Evolutionary conservation across 2,113 vertebrate genomes (phyloP), one percentile per base, ranked within the genome.

Genomic region (Turnix velox): DNA sequence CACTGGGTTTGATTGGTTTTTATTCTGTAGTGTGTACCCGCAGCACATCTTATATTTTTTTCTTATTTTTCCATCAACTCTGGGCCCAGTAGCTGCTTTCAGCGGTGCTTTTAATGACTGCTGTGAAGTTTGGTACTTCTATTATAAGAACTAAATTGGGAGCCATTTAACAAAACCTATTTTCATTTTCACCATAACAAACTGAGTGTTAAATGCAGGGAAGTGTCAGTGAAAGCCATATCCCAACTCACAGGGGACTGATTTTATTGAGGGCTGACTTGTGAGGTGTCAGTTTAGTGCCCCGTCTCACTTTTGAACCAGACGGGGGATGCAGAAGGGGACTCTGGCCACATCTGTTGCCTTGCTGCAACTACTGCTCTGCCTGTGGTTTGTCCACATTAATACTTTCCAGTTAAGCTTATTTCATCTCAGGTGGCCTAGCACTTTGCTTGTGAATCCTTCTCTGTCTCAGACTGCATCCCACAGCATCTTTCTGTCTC

Each of bases 261-360:
- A n/a, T 59, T 79, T 74, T 25, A 49, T n/a, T 74, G 65, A 76
- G 8, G 61, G 22, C 49, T 65, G 51, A 14, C 74, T 68, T 61
- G 27, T 10, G 33, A 79, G 18, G 27, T 79, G 66, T 12, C 57
- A 15, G 28, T 35, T 87, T 27, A 28, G 42, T 31, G 62, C 9
- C 62, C 27, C 14, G 2, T 51, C 51, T 92, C 43, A 14, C 27
- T 69, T 17, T 9, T 0, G 0, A 1, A 10, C 6, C 0, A 0
- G 7, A 19, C 25, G 13, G 5, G 2, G 16, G 27, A 37, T 30
- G 19, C 19, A 58, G 71, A 27, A 68, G 65, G 18, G 1, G 9
- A 14, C 15, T 77, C 61, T 63, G 61, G 27, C 28, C 7, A 2
- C 16, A 31, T 13, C 24, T 22, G 3, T 15, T 48, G 57, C 59